Evolutionary conservation across 2,797 vertebrate species (phyloP).

Genomic region (Anguilla obscura): DNA sequence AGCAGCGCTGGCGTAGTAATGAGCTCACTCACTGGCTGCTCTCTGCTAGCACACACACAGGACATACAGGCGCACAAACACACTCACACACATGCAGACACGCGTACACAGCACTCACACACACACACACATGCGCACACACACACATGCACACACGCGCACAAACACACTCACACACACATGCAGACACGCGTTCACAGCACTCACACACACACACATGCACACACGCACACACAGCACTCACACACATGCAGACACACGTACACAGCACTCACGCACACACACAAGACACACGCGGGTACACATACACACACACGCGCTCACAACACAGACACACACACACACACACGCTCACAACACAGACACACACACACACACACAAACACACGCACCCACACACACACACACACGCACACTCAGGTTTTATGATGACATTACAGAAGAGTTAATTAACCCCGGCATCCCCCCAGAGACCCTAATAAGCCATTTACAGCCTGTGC

Average conservation of each 20-base stretch:
- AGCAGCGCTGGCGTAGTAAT: conserved; percentile 72
- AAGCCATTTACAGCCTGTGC: conserved; percentile 47
- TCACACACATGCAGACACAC: no score
- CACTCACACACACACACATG: no score
- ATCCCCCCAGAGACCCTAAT: conserved; percentile 62
- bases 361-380: not conserved
- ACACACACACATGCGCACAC: no score
- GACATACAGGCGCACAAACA: not conserved
- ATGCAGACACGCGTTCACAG: no score
- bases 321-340: not conserved
- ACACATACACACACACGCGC: no score
- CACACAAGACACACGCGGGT: no score
- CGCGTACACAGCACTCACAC: no score
- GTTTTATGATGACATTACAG: conserved; percentile 67
- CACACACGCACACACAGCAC: no score
- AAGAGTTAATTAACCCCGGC: conserved; percentile 70
- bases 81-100: no score
- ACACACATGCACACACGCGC: no score
- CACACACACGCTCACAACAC: not conserved
- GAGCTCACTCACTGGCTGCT: conserved; percentile 58
- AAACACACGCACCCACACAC: not conserved
- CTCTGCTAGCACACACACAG: conserved; percentile 34
- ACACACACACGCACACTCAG: not conserved
- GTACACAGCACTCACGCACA: no score
- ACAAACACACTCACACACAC: no score